Base-by-base conservation (phyloP, 1,140 invertebrate species). In the Ceratina australensis region DNA sequence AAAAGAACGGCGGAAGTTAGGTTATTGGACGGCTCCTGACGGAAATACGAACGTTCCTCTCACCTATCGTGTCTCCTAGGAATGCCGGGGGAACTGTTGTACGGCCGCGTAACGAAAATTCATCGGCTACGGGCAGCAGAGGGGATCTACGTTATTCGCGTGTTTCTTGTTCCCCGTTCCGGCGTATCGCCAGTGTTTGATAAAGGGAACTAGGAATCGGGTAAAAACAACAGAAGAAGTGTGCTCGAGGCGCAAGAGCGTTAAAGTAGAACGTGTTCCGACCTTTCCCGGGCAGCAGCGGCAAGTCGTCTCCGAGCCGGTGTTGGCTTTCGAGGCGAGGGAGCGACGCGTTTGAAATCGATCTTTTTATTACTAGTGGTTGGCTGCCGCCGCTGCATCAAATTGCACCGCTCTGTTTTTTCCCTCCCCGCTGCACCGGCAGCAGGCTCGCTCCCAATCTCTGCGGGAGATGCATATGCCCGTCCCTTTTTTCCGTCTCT, bases 321-420 rank as follows among this genome's bases (percentile, higher is more conserved):
- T 28, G 49, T 67, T 52, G 47, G 22, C 49, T 67, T 67, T 67
- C 18, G 24, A 52, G 24, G 65, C 65, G 52, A 52, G 65, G 65
- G 52, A 42, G 24, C 49, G 49, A 67, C 49, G 49, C 18, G 49
- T 67, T 67, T 28, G 49, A 67, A 52, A 67, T 67, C 65, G 65
- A 67, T 67, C 65, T 67, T 67, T 67, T 67, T 52, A 67, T 67
- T n/a, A 52, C 47, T 49, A 28, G 49, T 18, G 49, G 65, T 67
- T 52, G 65, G 49, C 50, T 54, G 49, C 65, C 28, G 28, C 5
- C 20, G 64, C 64, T 52, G 65, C 49, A 67, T 67, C 65, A 28
- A 67, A 67, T 67, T 67, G 65, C 49, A 52, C 49, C 49, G 49
- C 7, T 52, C 65, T 52, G 49, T 52, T 52, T 28, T 52, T n/a